A percentile compares a stretch with the other conserved stretches of the same genome.
phyloP scores from a whole-genome alignment of 2,113 vertebrate species.

The Leptobrachium leishanense region DNA sequence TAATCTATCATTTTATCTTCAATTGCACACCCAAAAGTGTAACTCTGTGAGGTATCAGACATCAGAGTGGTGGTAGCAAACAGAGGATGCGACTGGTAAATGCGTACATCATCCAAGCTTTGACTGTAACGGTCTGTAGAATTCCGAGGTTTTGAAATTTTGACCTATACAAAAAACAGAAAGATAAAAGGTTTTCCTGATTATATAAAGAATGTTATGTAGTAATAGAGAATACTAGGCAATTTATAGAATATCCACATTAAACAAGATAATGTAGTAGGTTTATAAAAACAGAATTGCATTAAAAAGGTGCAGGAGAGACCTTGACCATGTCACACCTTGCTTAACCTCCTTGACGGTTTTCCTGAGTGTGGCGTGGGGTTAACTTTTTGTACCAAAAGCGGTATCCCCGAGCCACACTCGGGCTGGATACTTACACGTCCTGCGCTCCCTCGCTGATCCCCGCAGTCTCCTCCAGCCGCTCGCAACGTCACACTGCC shows the following conservation, averaged over 20 bases:
- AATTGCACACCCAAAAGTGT: constrained; percentile 66
- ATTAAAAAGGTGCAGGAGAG: no score
- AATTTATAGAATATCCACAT: not conserved
- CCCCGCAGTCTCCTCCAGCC: no score
- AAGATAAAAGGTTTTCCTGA: not conserved
- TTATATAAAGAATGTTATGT: no score
- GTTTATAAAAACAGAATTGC: no score
- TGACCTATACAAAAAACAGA: constrained; percentile 55
- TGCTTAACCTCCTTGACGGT: no score
- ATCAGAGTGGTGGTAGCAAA: constrained; percentile 59
- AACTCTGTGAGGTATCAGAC: constrained; percentile 71
- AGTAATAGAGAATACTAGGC: not conserved
- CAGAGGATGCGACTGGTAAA: constrained; percentile 43
- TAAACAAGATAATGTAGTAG: not conserved
- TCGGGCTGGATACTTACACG: no score
- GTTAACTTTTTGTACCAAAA: no score
- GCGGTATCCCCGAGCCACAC: no score
- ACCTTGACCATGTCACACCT: no score
- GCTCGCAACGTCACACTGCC: no score
- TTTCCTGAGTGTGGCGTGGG: no score
- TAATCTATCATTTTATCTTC: constrained; percentile 62
- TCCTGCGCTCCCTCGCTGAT: no score
- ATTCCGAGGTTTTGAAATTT: constrained; percentile 52
- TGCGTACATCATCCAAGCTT: constrained; percentile 72
- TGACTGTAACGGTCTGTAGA: constrained; percentile 68